Evolutionary conservation across 2,888 invertebrate species (phyloP).

Genomic region (Coremacera marginata): DNA sequence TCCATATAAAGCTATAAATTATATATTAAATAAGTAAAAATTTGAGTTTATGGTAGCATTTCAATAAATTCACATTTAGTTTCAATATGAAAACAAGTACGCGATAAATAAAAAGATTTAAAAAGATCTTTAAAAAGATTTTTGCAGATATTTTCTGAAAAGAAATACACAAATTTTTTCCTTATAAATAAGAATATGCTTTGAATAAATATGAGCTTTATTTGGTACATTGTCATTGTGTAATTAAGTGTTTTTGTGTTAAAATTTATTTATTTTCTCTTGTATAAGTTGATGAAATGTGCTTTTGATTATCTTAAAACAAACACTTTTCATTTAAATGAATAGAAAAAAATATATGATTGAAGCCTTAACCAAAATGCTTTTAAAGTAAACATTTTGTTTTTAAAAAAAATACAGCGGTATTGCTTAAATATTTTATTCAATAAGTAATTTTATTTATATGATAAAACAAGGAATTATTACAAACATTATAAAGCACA

Average conservation of each 20-base stretch:
- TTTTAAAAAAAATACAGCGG: constrained; percentile 52
- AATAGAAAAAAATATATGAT: constrained; percentile 21
- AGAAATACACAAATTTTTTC: neutral
- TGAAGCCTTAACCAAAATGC: constrained; percentile 59
- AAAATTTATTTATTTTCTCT: neutral
- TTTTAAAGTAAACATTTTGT: constrained; percentile 64
- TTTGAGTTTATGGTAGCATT: neutral
- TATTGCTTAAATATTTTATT: constrained; percentile 36
- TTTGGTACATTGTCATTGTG: neutral
- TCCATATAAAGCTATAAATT: neutral
- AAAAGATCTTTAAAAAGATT: neutral
- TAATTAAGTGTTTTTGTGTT: neutral
- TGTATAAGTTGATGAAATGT: neutral
- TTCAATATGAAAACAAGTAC: neutral
- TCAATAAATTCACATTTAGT: neutral
- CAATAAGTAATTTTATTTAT: constrained; percentile 33
- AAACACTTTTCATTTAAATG: neutral
- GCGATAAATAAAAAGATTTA: neutral
- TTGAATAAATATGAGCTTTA: constrained; percentile 11
- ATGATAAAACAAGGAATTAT: constrained; percentile 35
- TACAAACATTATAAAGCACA: constrained; percentile 47
- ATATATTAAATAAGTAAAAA: neutral
- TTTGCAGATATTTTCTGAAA: neutral
- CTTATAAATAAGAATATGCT: constrained; percentile 5
- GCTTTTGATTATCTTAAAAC: neutral